phyloP scores from a whole-genome alignment of 2,113 vertebrate species.

The Dromas ardeola region DNA sequence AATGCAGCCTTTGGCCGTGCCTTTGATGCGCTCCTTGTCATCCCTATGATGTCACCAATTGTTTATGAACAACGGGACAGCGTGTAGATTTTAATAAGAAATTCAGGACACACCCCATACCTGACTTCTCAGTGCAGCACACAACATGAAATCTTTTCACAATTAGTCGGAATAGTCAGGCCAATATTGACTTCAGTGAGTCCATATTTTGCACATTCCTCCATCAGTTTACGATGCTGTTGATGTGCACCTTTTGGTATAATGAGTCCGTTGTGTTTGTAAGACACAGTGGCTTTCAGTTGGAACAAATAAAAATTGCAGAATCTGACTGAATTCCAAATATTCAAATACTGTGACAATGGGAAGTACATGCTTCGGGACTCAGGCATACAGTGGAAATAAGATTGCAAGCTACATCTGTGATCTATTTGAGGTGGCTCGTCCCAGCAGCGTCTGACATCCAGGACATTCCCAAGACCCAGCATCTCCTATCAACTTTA shows the following conservation, averaged over 20 bases:
- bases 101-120: background rate
- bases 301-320: background rate
- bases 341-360: background rate
- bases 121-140: background rate
- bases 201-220: background rate
- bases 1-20: background rate
- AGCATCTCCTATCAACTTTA: background rate
- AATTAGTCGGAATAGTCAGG: background rate
- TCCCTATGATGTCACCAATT: background rate
- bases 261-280: background rate
- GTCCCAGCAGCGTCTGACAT: background rate
- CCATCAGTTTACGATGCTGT: background rate
- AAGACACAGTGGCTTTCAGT: background rate
- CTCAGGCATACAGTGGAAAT: background rate
- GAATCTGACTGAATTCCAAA: background rate
- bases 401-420: background rate
- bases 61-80: background rate
- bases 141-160: background rate
- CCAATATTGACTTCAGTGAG: background rate
- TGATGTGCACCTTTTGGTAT: background rate
- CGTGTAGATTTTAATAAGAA: background rate
- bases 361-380: background rate
- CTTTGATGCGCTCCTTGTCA: background rate
- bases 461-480: background rate
- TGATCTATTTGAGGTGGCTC: background rate